phyloP scores from a whole-genome alignment of 2,797 vertebrate species.

The Tympanoctomys barrerae region DNA sequence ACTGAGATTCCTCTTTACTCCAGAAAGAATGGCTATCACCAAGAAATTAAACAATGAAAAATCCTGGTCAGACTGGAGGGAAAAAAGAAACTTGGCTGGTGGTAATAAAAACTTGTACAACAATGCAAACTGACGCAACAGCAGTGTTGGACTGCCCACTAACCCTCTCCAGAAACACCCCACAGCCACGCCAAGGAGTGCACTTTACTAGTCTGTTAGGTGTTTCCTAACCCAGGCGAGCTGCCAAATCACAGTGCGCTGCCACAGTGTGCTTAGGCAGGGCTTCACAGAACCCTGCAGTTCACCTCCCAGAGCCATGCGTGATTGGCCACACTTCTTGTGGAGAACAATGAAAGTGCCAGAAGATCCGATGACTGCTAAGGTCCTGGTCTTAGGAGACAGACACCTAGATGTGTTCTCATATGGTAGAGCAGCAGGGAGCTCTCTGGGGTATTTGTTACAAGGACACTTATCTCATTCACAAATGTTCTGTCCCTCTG shows the following conservation, averaged over 20 bases:
- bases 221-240: accelerated
- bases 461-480: background rate
- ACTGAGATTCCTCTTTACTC: background rate
- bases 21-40: background rate
- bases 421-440: accelerated
- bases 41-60: background rate
- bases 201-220: background rate
- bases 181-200: background rate
- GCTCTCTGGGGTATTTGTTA: background rate
- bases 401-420: background rate
- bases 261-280: background rate
- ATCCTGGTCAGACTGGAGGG: background rate
- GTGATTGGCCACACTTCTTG: no score
- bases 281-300: background rate
- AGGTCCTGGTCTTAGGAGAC: no score
- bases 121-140: background rate
- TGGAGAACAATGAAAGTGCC: background rate
- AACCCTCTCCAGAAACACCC: background rate
- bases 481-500: accelerated
- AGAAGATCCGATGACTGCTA: background rate
- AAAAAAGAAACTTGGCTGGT: background rate
- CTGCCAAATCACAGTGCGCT: background rate
- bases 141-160: background rate
- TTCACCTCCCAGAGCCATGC: accelerated
- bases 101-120: background rate